A percentile compares a stretch with the other conserved stretches of the same genome.
These are phyloP conservation scores for Lepisosteus oculatus DNA, from an alignment of 2,113 vertebrate species.

Conservation along the genomic window DNA sequence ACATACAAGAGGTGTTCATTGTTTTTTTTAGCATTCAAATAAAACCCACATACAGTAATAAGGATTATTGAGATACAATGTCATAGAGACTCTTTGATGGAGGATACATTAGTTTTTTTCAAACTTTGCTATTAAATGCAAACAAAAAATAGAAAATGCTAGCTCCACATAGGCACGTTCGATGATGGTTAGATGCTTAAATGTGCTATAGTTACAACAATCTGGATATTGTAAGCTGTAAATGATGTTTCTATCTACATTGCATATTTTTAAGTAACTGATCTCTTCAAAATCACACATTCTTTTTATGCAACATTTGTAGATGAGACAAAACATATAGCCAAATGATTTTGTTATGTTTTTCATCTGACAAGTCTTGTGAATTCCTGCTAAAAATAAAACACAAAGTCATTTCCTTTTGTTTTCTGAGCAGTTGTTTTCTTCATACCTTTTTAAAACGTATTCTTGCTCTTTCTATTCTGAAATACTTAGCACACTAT, in stretches of 20 bases:
- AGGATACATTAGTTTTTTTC: too few relatives aligned
- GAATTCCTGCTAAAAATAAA: conserved; percentile 39
- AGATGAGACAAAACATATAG: conserved; percentile 55
- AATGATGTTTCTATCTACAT: conserved; percentile 56
- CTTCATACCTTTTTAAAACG: neutral
- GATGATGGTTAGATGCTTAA: too few relatives aligned
- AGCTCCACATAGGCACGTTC: too few relatives aligned
- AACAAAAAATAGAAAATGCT: too few relatives aligned
- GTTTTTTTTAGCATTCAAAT: too few relatives aligned
- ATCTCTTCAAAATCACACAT: neutral
- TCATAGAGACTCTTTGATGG: too few relatives aligned
- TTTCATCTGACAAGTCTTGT: conserved; percentile 51
- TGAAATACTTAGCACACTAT: conserved; percentile 7
- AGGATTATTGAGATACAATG: too few relatives aligned
- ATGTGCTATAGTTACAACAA: conserved; percentile 20
- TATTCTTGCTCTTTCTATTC: neutral
- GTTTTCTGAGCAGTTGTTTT: neutral
- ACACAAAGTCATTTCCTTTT: neutral
- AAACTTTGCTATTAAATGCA: too few relatives aligned
- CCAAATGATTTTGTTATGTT: conserved; percentile 26
- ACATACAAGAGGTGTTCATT: too few relatives aligned
- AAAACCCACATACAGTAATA: too few relatives aligned
- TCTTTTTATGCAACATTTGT: conserved; percentile 36
- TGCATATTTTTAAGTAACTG: conserved; percentile 45
- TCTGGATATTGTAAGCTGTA: conserved; percentile 34